Conservation (phyloP, 2,888 invertebrate species). For the Agrochola lota region DNA sequence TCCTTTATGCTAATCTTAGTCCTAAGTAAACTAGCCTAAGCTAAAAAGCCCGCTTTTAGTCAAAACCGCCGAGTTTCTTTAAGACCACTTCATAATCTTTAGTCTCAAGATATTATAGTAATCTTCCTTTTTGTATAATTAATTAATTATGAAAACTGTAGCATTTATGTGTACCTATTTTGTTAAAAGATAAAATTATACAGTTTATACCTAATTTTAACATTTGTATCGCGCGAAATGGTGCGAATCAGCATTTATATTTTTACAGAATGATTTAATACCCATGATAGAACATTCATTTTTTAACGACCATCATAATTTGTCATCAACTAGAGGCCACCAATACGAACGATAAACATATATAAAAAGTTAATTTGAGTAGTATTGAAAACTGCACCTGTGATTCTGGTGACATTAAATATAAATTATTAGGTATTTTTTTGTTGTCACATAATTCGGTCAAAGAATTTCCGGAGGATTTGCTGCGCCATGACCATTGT, state of each 20-base stretch:
- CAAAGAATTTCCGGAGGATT: constrained; percentile 18
- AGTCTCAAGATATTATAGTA: constrained; percentile 16
- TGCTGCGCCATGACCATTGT: not conserved
- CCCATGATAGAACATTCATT: constrained; percentile 31
- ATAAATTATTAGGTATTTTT: constrained; percentile 40
- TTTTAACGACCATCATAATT: constrained; percentile 42
- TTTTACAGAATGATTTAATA: constrained; percentile 20
- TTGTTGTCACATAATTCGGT: constrained; percentile 27
- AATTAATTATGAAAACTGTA: constrained; percentile 8
- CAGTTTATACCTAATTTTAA: not conserved
- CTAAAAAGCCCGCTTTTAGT: constrained; percentile 32
- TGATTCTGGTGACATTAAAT: constrained; percentile 37
- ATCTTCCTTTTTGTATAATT: constrained; percentile 41
- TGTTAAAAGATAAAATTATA: not conserved
- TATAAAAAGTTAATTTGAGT: constrained; percentile 49
- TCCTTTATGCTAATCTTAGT: constrained; percentile 45
- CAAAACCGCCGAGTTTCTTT: constrained; percentile 20
- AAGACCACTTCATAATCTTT: constrained; percentile 34
- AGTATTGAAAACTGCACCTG: constrained; percentile 55
- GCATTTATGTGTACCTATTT: not conserved
- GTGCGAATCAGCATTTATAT: constrained; percentile 10
- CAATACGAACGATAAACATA: constrained; percentile 36
- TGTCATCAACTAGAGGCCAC: constrained; percentile 46
- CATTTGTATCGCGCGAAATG: not conserved
- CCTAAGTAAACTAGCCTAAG: constrained; percentile 51